Evolutionary conservation across 2,113 vertebrate species (phyloP).

Genomic region (Epinephelus cyanopodus): DNA sequence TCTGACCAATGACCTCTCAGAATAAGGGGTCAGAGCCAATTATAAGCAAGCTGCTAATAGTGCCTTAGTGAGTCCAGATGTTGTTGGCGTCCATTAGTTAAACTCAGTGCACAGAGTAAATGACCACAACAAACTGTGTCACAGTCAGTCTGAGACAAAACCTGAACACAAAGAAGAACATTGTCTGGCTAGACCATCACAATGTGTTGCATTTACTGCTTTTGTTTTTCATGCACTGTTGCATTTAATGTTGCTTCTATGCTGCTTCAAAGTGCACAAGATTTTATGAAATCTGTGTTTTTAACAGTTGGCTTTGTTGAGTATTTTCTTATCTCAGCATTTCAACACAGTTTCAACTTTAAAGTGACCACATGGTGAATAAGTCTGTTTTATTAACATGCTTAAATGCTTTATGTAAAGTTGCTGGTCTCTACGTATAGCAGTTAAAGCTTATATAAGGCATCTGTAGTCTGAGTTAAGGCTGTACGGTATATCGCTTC

Average conservation of each 20-base stretch:
- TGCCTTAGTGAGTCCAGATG: conserved; percentile 80
- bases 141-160: neutral
- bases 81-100: conserved; percentile 59
- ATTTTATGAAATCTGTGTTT: neutral
- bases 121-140: conserved; percentile 42
- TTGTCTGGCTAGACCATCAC: neutral
- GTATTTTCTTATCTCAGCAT: neutral
- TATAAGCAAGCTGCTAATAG: conserved; percentile 79
- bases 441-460: no score
- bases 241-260: neutral
- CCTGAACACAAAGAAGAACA: conserved; percentile 36
- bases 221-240: neutral
- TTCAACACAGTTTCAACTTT: conserved; percentile 1
- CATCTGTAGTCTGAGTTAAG: no score
- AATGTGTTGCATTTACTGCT: neutral
- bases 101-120: conserved; percentile 44
- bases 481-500: no score
- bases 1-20: conserved; percentile 78
- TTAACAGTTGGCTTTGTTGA: neutral
- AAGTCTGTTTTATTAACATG: neutral
- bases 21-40: conserved; percentile 81
- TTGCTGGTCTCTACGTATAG: neutral
- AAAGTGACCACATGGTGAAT: neutral
- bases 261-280: neutral
- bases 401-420: neutral